Conservation (phyloP, 2,797 vertebrate species). For the Limosa lapponica region DNA sequence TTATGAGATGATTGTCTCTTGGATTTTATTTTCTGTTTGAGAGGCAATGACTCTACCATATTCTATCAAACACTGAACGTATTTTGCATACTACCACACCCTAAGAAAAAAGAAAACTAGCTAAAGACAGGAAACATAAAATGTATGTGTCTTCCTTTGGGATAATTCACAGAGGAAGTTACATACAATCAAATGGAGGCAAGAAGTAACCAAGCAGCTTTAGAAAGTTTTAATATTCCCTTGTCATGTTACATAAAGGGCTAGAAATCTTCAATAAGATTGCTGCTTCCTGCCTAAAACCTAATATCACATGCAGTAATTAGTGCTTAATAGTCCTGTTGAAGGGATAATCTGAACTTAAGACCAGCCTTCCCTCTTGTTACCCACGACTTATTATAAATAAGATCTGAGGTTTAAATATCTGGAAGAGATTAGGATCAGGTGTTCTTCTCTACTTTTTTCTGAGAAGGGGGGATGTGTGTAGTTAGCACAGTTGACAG, state of each 20-base stretch:
- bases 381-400: neutral
- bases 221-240: slow-evolving; percentile 8
- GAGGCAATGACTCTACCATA: neutral
- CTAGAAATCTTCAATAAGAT: slow-evolving; percentile 1
- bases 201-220: neutral
- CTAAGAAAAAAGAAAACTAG: neutral
- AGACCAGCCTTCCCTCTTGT: neutral
- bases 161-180: neutral
- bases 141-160: neutral
- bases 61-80: neutral
- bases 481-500: neutral
- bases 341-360: slow-evolving; percentile 32
- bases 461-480: fast-evolving
- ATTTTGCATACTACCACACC: neutral
- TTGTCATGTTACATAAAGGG: slow-evolving; percentile 6
- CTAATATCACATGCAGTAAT: neutral
- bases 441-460: neutral
- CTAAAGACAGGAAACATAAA: neutral
- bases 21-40: neutral
- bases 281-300: slow-evolving; percentile 6
- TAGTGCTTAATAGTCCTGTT: neutral
- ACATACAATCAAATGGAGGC: neutral
- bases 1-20: neutral
- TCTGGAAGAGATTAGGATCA: neutral
- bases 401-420: neutral